Evolutionary conservation across 2,888 invertebrate species (phyloP).

Genomic region (Noctuana brunneofusca): DNA sequence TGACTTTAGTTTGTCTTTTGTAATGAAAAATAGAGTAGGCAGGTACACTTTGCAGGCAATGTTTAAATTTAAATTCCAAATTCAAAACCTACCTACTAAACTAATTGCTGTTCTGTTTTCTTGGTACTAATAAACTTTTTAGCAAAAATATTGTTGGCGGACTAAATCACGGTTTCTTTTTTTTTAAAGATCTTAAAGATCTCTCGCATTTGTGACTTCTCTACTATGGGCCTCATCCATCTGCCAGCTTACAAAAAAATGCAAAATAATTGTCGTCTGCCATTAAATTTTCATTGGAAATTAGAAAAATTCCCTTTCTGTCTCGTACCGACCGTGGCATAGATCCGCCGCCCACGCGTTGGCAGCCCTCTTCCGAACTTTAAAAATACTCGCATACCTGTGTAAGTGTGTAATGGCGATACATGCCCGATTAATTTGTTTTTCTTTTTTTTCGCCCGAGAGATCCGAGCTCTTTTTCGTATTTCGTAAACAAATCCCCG

Average conservation of each 20-base stretch:
- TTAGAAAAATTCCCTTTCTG: constrained; percentile 56
- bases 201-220: too few species aligned
- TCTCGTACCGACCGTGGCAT: constrained; percentile 62
- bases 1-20: not conserved
- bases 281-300: constrained; percentile 17
- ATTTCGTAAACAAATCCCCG: constrained; percentile 19
- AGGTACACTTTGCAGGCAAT: not conserved
- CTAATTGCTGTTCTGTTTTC: too few species aligned
- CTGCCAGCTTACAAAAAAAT: not conserved
- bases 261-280: not conserved
- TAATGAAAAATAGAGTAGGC: not conserved
- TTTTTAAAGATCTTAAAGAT: too few species aligned
- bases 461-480: constrained; percentile 5
- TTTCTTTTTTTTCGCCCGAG: constrained; percentile 37
- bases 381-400: constrained; percentile 53
- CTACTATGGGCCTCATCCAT: too few species aligned
- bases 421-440: constrained; percentile 43
- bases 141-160: too few species aligned
- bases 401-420: constrained; percentile 49
- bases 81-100: not conserved
- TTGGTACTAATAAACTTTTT: too few species aligned
- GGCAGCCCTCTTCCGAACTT: constrained; percentile 61
- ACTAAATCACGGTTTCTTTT: too few species aligned
- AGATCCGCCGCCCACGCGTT: constrained; percentile 69
- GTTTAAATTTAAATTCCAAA: not conserved